Conservation (phyloP, 2,888 invertebrate genomes). For the Tetragonisca angustula region DNA sequence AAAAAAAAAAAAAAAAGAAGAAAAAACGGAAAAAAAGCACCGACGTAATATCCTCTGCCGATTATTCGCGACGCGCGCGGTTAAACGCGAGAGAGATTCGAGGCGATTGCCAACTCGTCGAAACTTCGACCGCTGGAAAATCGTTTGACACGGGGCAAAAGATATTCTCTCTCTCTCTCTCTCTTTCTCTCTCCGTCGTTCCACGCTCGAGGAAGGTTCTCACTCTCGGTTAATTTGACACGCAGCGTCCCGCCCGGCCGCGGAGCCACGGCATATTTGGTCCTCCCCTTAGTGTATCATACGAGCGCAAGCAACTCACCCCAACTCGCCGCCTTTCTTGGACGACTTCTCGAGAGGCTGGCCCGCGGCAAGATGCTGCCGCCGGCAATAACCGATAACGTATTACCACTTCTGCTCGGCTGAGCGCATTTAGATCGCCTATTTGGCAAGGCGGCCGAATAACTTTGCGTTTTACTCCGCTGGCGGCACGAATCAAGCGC, state of each 20-base stretch:
- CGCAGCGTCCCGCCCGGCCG: conserved; percentile 37
- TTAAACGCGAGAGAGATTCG: conserved; percentile 48
- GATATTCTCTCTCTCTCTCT: conserved; percentile 28
- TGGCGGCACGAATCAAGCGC: conserved; percentile 72
- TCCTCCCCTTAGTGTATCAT: conserved; percentile 47
- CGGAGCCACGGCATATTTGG: conserved; percentile 51
- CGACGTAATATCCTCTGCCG: conserved; percentile 30
- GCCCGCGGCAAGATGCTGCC: conserved; percentile 77
- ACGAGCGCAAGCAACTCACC: neutral
- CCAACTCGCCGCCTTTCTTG: conserved; percentile 47
- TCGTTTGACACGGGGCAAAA: conserved; percentile 48
- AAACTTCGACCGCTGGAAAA: conserved; percentile 56
- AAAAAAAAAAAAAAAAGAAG: too few relatives aligned
- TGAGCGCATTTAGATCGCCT: conserved; percentile 81
- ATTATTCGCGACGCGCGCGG: conserved; percentile 32
- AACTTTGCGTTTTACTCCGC: conserved; percentile 78
- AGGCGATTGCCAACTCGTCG: conserved; percentile 64
- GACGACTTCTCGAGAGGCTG: conserved; percentile 59
- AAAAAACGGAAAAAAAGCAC: neutral
- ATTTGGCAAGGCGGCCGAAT: conserved; percentile 79
- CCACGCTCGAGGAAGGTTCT: conserved; percentile 20
- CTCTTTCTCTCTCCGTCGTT: neutral
- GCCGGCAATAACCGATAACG: conserved; percentile 80
- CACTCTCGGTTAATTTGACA: conserved; percentile 66
- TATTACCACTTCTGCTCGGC: conserved; percentile 81